phyloP scores from a whole-genome alignment of 2,797 vertebrate species.

The Pteropus rufus region DNA sequence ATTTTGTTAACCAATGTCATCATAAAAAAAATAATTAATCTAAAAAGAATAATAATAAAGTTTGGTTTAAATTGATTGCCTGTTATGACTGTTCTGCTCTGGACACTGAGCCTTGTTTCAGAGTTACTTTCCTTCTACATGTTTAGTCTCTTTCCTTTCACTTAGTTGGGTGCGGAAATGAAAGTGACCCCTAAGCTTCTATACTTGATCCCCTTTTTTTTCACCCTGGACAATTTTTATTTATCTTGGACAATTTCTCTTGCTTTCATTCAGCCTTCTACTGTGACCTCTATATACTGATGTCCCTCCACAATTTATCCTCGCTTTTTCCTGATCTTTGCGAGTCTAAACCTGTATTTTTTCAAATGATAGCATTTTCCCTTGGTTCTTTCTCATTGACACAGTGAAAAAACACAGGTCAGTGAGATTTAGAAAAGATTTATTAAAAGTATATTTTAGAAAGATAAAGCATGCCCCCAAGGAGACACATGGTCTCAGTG shows the following conservation, averaged over 20 bases:
- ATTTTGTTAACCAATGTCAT: too few relatives aligned
- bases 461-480: too few relatives aligned
- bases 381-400: too few relatives aligned
- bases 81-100: background rate
- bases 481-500: too few relatives aligned
- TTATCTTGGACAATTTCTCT: background rate
- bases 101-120: background rate
- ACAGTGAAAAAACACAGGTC: too few relatives aligned
- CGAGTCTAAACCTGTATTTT: background rate
- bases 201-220: background rate
- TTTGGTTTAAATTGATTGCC: background rate
- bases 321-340: background rate
- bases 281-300: background rate
- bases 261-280: background rate
- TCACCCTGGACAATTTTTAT: background rate
- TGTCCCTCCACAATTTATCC: background rate
- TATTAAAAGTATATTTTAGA: too few relatives aligned
- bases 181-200: background rate
- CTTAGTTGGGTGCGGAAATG: background rate
- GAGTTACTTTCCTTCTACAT: background rate
- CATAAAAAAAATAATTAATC: too few relatives aligned
- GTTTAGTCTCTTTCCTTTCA: background rate
- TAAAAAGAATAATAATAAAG: too few relatives aligned
- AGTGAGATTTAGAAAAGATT: too few relatives aligned
- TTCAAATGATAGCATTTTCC: background rate